phyloP scores from a whole-genome alignment of 1,140 invertebrate genomes.

The Pentalonia nigronervosa region DNA sequence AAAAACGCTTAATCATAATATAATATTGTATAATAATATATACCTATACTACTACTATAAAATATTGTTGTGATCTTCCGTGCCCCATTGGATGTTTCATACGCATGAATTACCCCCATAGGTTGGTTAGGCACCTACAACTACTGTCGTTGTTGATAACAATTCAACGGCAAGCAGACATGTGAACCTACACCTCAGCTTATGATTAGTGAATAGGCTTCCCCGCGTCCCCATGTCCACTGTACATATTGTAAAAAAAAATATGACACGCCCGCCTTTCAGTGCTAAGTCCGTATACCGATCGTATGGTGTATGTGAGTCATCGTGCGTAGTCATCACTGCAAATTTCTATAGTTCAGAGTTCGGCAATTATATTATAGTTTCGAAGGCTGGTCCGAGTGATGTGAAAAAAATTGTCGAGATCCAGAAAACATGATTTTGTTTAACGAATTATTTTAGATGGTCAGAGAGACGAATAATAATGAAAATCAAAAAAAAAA shows the following conservation, averaged over 20 bases:
- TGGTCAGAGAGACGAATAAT: too few species aligned
- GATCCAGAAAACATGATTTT: too few species aligned
- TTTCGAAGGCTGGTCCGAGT: too few species aligned
- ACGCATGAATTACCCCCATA: neutral
- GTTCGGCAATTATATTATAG: too few species aligned
- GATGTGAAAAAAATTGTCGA: too few species aligned
- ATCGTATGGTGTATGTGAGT: neutral
- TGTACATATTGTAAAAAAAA: neutral
- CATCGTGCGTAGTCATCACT: neutral
- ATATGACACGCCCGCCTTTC: neutral
- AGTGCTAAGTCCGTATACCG: too few species aligned
- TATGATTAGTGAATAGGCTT: neutral
- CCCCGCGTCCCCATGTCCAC: neutral
- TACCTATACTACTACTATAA: neutral
- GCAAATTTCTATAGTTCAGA: neutral
- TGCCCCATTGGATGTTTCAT: neutral
- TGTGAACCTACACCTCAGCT: too few species aligned
- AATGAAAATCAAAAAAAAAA: too few species aligned
- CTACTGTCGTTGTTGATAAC: neutral
- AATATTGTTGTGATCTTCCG: conserved; percentile 10
- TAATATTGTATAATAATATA: neutral
- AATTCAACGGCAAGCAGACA: neutral
- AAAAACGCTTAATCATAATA: conserved; percentile 44
- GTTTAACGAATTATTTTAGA: too few species aligned
- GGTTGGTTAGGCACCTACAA: too few species aligned